phyloP scores from a whole-genome alignment of 2,888 invertebrate genomes.

The Rotaria macrura region DNA sequence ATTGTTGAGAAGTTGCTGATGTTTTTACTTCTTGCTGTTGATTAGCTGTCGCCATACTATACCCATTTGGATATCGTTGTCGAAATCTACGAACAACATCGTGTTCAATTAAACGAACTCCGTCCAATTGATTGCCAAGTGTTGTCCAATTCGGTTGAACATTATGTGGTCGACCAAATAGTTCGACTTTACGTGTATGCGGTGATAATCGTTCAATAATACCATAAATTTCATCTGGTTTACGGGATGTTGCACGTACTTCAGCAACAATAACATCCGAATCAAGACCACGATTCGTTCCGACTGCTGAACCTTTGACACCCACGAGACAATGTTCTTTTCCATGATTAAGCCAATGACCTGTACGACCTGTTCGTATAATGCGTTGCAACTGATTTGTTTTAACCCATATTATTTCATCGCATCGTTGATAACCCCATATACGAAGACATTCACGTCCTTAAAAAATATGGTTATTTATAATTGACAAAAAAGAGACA shows the following conservation, averaged over 20 bases:
- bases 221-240: constrained; percentile 95
- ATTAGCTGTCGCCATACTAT: background rate
- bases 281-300: constrained; percentile 68
- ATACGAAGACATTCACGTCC: constrained; percentile 85
- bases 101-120: constrained; percentile 79
- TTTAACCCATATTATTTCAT: constrained; percentile 97
- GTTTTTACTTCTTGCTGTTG: background rate
- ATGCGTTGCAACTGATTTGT: constrained; percentile 93
- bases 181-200: constrained; percentile 86
- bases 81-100: constrained; percentile 77
- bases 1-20: background rate
- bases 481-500: no score
- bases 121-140: constrained; percentile 88
- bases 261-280: constrained; percentile 97
- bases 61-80: constrained; percentile 77
- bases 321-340: constrained; percentile 94
- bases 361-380: constrained; percentile 86
- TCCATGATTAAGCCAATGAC: constrained; percentile 96
- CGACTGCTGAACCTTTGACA: constrained; percentile 83
- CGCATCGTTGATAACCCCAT: constrained; percentile 91
- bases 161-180: constrained; percentile 91
- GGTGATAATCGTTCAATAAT: constrained; percentile 91
- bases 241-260: constrained; percentile 90
- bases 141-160: constrained; percentile 94
- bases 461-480: background rate